Conservation (phyloP, 1,140 invertebrate species). For the Chrysoperla carnea region DNA sequence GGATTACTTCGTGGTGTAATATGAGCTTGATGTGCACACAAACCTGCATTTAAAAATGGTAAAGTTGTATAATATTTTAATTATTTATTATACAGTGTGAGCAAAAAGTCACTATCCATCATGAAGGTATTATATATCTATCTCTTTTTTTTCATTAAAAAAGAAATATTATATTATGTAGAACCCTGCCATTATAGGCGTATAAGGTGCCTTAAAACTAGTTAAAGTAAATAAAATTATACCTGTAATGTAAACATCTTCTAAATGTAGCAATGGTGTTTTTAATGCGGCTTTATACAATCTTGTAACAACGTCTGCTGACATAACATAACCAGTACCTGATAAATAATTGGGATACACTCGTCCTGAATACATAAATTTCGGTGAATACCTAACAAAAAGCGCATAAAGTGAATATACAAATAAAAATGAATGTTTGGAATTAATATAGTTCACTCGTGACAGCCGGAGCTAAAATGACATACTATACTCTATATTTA, state of each 20-base stretch:
- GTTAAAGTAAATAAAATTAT: conserved; percentile 2
- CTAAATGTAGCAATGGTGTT: conserved; percentile 56
- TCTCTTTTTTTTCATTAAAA: too few relatives aligned
- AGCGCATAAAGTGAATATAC: background rate
- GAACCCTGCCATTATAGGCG: too few relatives aligned
- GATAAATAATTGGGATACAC: conserved; percentile 71
- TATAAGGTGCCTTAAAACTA: too few relatives aligned
- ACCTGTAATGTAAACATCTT: conserved; percentile 79
- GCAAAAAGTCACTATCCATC: too few relatives aligned
- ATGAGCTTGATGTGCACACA: conserved; percentile 29
- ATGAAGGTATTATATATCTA: too few relatives aligned
- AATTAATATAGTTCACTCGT: background rate
- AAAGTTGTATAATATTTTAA: too few relatives aligned
- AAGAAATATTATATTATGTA: too few relatives aligned
- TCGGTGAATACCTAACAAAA: conserved; percentile 46
- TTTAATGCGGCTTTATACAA: conserved; percentile 49
- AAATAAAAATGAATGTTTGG: too few relatives aligned
- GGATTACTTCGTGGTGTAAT: conserved; percentile 32
- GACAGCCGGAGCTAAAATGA: conserved; percentile 1
- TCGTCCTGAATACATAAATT: conserved; percentile 54
- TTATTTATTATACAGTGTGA: too few relatives aligned
- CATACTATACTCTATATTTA: background rate
- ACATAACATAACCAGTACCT: conserved; percentile 69
- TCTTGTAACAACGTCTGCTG: conserved; percentile 41
- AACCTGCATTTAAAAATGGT: conserved; percentile 12